Base-by-base conservation (phyloP, 2,797 vertebrate genomes). In the Aselliscus stoliczkanus region DNA sequence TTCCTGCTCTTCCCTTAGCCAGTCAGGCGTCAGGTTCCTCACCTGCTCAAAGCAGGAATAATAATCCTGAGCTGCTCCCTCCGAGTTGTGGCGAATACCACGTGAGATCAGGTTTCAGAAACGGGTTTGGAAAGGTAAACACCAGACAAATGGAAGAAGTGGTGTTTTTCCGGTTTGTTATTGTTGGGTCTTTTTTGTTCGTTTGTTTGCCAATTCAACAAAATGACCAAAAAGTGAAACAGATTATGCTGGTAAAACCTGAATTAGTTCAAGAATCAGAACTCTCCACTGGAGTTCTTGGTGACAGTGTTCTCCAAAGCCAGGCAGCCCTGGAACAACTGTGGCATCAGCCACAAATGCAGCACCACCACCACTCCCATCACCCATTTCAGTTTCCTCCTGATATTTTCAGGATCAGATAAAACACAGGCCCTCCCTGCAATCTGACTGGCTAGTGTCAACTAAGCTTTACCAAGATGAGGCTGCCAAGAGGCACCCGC, bases 291-390 rank as follows among this genome's bases (percentile, higher is more conserved):
- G 21, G 10, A 29, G 4, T 5, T 1, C 29, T 11, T 4, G 13
- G 39, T 2, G 39, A 29, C 0, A 34, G 14, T 47, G 14, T 37
- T 2, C 34, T 9, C 4, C 54, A 67, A n/a, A 62, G 14, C 31
- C 52, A 27, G 21, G 2, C 4, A 1, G 21, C 47, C 2, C 3
- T 10, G 29, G n/a, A 31, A 54, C 62, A 25, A 14, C 17, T 3
- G 1, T 2, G n/a, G 39, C 25, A 1, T 9, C 29, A 12, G 44
- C 44, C 72, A 50, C 70, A 0, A 31, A 25, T 8, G 44, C 9
- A 5, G 29, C 44, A 21, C 18, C 0, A 11, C 58, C 58, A 10
- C 58, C 25, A 58, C 9, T 0, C 21, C 54, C 56, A 50, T 13
- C n/a, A n/a, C 14, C 72, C 67, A 8, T 14, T 5, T 1, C 18